These are phyloP conservation scores for Blennius ocellaris DNA, from an alignment of 2,113 vertebrate species.

Conservation along the genomic window DNA sequence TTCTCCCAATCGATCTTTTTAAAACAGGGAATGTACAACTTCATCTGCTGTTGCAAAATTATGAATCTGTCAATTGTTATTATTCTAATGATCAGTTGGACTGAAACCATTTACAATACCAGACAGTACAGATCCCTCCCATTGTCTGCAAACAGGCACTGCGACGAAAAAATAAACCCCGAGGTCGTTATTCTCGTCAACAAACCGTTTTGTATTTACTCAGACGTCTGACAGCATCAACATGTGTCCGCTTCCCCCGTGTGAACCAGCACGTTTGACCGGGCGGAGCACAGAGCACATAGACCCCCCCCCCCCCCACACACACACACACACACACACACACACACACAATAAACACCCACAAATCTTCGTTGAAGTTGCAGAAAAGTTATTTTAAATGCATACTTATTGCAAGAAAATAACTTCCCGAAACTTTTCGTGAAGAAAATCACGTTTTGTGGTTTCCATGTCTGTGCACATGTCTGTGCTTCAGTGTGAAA, in stretches of 20 bases:
- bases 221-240: slow-evolving; percentile 66
- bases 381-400: not conserved
- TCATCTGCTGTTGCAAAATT: too few relatives aligned
- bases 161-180: not conserved
- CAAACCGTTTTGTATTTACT: slow-evolving; percentile 59
- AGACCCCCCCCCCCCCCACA: slow-evolving; percentile 1
- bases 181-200: slow-evolving; percentile 22
- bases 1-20: too few relatives aligned
- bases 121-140: not conserved
- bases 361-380: too few relatives aligned
- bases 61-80: too few relatives aligned
- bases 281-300: slow-evolving; percentile 1
- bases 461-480: slow-evolving; percentile 28
- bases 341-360: too few relatives aligned
- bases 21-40: too few relatives aligned
- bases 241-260: slow-evolving; percentile 42
- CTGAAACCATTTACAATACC: not conserved
- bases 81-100: too few relatives aligned
- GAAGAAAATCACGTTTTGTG: slow-evolving; percentile 6
- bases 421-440: not conserved
- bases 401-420: not conserved
- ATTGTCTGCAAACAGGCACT: slow-evolving; percentile 35
- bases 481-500: slow-evolving; percentile 13
- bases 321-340: too few relatives aligned
- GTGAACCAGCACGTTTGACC: slow-evolving; percentile 33